phyloP scores from a whole-genome alignment of 2,113 vertebrate genomes.

The Platysternon megacephalum region DNA sequence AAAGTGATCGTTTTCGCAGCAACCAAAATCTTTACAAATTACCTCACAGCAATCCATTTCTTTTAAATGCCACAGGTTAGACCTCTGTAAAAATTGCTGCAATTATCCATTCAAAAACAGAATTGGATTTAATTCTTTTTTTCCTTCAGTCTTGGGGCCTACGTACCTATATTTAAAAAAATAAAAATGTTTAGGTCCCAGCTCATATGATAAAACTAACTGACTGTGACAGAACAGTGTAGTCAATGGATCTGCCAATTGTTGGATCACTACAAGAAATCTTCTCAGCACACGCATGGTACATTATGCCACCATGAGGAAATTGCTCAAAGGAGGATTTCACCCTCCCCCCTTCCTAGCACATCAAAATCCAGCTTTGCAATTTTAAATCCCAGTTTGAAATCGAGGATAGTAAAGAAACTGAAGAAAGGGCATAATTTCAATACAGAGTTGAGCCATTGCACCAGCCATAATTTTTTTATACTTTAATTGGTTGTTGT shows the following conservation, averaged over 20 bases:
- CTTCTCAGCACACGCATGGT: not conserved
- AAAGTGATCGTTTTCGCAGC: slow-evolving; percentile 22
- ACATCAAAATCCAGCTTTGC: not conserved
- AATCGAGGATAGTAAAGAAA: not conserved
- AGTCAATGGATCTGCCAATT: not conserved
- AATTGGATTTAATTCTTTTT: not conserved
- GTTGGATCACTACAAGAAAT: not conserved
- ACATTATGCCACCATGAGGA: not conserved
- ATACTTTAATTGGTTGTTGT: not conserved
- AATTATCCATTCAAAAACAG: not conserved
- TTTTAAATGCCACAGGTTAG: not conserved
- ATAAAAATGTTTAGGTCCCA: not conserved
- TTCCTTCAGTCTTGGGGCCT: not conserved
- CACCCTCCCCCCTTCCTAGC: not conserved
- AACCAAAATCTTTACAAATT: not conserved
- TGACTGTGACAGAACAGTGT: not conserved
- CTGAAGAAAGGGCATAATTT: not conserved
- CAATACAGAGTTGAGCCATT: not conserved
- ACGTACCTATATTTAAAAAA: not conserved
- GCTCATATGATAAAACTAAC: not conserved
- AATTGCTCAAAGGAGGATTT: not conserved
- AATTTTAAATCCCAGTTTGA: not conserved
- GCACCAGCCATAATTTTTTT: not conserved
- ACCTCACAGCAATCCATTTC: slow-evolving; percentile 7
- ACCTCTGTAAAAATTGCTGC: not conserved